A percentile compares a stretch with the other conserved stretches of the same genome.
Evolutionary conservation across 2,113 vertebrate genomes (phyloP).

Genomic region (Ctenomys sociabilis): DNA sequence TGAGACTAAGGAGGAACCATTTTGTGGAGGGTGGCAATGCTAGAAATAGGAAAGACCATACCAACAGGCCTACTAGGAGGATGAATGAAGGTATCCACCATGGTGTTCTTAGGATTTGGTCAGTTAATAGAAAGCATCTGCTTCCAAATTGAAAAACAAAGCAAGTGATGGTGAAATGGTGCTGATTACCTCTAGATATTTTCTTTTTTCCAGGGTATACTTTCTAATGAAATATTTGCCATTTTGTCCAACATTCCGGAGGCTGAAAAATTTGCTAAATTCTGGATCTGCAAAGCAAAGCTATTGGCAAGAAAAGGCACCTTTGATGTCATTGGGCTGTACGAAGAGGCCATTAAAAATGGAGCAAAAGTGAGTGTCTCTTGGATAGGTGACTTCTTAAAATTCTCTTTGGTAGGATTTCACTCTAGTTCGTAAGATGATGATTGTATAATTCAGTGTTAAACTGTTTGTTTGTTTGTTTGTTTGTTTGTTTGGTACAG

Average conservation of each 20-base stretch:
- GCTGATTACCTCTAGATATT: constrained; percentile 12
- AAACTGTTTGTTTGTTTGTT: neutral
- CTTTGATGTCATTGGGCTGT: constrained; percentile 88
- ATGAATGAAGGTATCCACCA: too few relatives aligned
- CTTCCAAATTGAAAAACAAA: too few relatives aligned
- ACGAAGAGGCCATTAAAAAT: constrained; percentile 89
- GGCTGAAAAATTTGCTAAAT: constrained; percentile 92
- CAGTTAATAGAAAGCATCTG: too few relatives aligned
- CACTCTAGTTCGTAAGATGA: neutral
- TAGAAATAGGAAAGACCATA: too few relatives aligned
- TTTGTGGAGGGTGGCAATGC: too few relatives aligned
- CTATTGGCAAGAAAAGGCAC: constrained; percentile 88
- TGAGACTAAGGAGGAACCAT: neutral
- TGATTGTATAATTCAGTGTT: neutral
- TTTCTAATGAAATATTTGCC: constrained; percentile 81
- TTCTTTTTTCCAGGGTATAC: constrained; percentile 85
- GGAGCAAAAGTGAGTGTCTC: constrained; percentile 88
- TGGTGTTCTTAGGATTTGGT: too few relatives aligned
- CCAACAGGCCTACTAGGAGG: too few relatives aligned
- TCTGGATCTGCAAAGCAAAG: constrained; percentile 94
- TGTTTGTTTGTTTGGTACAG: too few relatives aligned
- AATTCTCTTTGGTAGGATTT: neutral
- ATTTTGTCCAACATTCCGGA: constrained; percentile 89
- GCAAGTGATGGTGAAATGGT: neutral
- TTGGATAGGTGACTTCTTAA: neutral